Evolutionary conservation across 1,140 invertebrate genomes (phyloP), one percentile per base, ranked within the genome.

Genomic region (Halesus radiatus): DNA sequence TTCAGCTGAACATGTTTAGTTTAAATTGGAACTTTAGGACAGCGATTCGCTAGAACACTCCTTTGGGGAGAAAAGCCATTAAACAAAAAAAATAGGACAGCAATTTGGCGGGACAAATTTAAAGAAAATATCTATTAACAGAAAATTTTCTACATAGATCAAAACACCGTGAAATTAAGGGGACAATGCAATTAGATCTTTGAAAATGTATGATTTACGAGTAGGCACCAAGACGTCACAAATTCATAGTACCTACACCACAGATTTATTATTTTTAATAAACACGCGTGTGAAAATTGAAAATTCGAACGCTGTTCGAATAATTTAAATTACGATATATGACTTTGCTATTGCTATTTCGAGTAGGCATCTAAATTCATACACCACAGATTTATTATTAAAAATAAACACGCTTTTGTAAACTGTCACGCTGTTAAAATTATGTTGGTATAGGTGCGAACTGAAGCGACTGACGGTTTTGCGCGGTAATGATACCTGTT

Each of bases 401-500:
- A 32, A 32, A 32, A 66, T n/a, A 66, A 16, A 32, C 22, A 37
- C 23, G 23, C 62, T 10, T 66, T 66, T 8, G 62, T 1, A 66
- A 66, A 66, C 29, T 66, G 0, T 26, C 1, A 66, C 7, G 29
- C 62, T 29, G 62, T 60, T 23, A 26, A 66, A 66, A 60, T 60
- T n/a, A n/a, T n/a, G n/a, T 22, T 3, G 15, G n/a, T n/a, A 68
- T 32, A 26, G 8, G 8, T 4, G 26, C 62, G 62, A 7, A 26
- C 26, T n/a, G 62, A n/a, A 16, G 32, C 62, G 22, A 66, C n/a
- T n/a, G 26, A 26, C 22, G 20, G 20, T n/a, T 66, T 64, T 68
- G 6, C 64, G 64, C 64, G 64, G 45, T 16, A 22, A 52, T 7
- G 50, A 15, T 23, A 72, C 50, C 50, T 72, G 68, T 72, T 72